Evolutionary conservation across 2,113 vertebrate genomes (phyloP).

Genomic region (Halcyon malimbica): DNA sequence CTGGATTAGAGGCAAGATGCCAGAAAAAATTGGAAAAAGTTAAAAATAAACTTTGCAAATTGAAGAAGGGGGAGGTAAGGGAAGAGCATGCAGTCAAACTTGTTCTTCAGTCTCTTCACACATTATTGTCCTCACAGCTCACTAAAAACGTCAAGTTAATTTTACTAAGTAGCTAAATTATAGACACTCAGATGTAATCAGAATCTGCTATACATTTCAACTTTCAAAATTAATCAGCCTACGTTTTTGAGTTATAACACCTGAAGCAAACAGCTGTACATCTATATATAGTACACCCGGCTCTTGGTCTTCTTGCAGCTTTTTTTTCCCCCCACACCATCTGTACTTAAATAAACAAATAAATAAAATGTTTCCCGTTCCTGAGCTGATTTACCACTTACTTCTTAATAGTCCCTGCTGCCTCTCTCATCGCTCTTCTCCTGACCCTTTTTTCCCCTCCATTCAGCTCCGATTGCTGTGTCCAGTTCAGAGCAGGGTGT

Average conservation of each 20-base stretch:
- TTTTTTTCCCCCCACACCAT: background rate
- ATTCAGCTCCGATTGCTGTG: background rate
- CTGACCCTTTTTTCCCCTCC: background rate
- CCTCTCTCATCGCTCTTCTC: background rate
- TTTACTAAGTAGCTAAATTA: constrained; percentile 78
- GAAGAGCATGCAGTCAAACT: background rate
- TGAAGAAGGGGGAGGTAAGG: background rate
- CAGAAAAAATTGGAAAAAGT: background rate
- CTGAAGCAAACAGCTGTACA: constrained; percentile 68
- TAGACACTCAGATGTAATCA: constrained; percentile 73
- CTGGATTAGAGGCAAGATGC: background rate
- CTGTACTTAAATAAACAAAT: constrained; percentile 27
- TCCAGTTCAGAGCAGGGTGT: background rate
- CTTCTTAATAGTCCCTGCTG: background rate
- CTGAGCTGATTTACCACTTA: background rate
- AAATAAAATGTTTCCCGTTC: background rate
- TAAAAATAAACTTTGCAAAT: constrained; percentile 34
- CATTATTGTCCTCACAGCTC: constrained; percentile 70
- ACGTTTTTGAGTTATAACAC: constrained; percentile 32
- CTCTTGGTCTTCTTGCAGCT: constrained; percentile 1
- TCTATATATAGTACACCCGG: constrained; percentile 13
- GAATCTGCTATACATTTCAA: constrained; percentile 62
- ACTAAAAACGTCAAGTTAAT: constrained; percentile 70
- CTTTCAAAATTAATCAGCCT: constrained; percentile 64
- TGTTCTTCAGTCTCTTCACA: constrained; percentile 51